Conservation (phyloP, 1,140 invertebrate species). For the Acyrthosiphon pisum region DNA sequence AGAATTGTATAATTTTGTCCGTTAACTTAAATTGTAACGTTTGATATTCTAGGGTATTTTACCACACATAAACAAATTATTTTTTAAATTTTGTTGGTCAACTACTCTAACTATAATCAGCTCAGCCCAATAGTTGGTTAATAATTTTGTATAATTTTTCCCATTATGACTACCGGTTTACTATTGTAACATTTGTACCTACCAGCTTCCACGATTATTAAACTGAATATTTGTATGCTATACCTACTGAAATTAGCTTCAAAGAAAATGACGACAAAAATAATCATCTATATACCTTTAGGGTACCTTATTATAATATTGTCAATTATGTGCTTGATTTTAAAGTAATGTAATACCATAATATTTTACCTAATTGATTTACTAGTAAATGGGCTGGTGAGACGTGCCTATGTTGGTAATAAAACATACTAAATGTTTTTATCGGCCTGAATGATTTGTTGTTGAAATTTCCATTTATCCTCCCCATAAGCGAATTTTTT, state of each 20-base stretch:
- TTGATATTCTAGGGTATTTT: not conserved
- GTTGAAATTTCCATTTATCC: conserved; percentile 70
- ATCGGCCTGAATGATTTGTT: not conserved
- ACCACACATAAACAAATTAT: not conserved
- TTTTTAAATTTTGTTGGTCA: not conserved
- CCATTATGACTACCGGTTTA: not conserved
- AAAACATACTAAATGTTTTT: conserved; percentile 8
- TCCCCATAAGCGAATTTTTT: conserved; percentile 77
- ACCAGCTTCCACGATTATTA: not conserved
- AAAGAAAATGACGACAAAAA: too few species aligned
- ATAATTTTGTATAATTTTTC: not conserved
- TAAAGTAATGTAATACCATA: not conserved
- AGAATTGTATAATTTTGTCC: not conserved
- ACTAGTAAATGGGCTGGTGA: not conserved
- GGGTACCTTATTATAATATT: too few species aligned
- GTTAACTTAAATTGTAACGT: not conserved
- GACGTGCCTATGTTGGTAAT: not conserved
- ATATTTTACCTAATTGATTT: not conserved
- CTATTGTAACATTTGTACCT: not conserved
- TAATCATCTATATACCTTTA: too few species aligned
- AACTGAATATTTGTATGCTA: not conserved
- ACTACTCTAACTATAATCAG: not conserved
- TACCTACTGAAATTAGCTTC: not conserved
- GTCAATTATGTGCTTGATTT: not conserved
- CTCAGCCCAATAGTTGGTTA: not conserved